Evolutionary conservation across 2,797 vertebrate species (phyloP).

Genomic region (Argya squamiceps): DNA sequence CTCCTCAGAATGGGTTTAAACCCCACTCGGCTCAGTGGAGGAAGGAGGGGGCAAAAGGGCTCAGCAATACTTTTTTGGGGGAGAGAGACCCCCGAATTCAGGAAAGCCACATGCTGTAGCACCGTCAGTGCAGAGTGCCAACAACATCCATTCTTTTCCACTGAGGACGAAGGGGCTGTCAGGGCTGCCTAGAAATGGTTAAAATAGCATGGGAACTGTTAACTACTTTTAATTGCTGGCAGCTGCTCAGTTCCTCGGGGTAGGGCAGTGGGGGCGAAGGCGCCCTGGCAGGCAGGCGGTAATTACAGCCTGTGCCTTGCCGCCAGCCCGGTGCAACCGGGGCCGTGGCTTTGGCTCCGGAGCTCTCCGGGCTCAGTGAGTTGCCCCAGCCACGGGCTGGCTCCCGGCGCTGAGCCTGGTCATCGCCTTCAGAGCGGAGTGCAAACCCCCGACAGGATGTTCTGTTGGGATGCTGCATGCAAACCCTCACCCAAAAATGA

Average conservation of each 20-base stretch:
- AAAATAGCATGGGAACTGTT: conserved; percentile 9
- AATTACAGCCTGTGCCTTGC: neutral
- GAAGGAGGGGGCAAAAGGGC: neutral
- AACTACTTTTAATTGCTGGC: conserved; percentile 40
- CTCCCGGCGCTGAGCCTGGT: neutral
- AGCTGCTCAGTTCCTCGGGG: neutral
- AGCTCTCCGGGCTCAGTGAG: fast-evolving
- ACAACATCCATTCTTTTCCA: fast-evolving
- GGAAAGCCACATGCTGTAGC: fast-evolving
- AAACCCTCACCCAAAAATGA: fast-evolving
- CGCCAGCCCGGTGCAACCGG: neutral
- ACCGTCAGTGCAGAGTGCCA: fast-evolving
- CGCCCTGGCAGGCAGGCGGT: neutral
- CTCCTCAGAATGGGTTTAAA: neutral
- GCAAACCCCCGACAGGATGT: fast-evolving
- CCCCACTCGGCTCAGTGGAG: neutral
- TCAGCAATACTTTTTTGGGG: neutral
- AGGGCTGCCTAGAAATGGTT: neutral
- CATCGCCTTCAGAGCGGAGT: fast-evolving
- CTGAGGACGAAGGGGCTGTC: neutral
- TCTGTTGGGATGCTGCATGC: fast-evolving
- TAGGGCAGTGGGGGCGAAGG: neutral
- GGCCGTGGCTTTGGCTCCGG: neutral
- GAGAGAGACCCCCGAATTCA: neutral
- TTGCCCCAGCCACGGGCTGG: neutral